These are phyloP conservation scores for Dendrocopos noguchii DNA, from an alignment of 2,113 vertebrate genomes.

Conservation along the genomic window DNA sequence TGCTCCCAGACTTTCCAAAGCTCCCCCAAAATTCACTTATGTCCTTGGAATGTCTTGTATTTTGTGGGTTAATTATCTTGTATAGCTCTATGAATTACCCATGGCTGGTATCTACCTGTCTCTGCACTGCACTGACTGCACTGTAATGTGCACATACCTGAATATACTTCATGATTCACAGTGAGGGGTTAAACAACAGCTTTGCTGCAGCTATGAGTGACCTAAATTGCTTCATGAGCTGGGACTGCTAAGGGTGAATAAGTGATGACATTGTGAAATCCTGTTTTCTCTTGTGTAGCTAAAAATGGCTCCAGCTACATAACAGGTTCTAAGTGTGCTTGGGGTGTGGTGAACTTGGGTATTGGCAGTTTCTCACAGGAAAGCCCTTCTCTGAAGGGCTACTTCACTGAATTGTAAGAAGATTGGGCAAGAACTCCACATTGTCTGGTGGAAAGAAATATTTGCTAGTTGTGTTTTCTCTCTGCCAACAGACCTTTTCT, in stretches of 20 bases:
- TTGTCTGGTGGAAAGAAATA: not conserved
- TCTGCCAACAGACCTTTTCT: not conserved
- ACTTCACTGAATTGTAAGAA: not conserved
- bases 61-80: slow-evolving; percentile 28
- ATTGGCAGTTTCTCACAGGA: slow-evolving; percentile 2
- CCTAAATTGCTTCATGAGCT: not conserved
- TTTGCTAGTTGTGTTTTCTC: not conserved
- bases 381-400: not conserved
- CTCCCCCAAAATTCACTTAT: not conserved
- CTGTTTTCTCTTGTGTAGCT: not conserved
- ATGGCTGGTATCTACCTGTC: not conserved
- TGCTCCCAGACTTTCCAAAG: not conserved
- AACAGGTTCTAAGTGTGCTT: not conserved
- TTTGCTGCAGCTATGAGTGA: not conserved
- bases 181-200: not conserved
- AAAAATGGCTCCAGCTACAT: not conserved
- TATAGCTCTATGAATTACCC: not conserved
- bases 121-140: not conserved
- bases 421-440: not conserved
- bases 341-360: not conserved
- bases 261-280: slow-evolving; percentile 37
- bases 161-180: not conserved
- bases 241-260: not conserved
- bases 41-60: not conserved
- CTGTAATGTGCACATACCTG: not conserved